Percentiles rank a stretch among this genome's conserved stretches.
Evolutionary conservation across 2,797 vertebrate species (phyloP).

Genomic region (Megalops cyprinoides): DNA sequence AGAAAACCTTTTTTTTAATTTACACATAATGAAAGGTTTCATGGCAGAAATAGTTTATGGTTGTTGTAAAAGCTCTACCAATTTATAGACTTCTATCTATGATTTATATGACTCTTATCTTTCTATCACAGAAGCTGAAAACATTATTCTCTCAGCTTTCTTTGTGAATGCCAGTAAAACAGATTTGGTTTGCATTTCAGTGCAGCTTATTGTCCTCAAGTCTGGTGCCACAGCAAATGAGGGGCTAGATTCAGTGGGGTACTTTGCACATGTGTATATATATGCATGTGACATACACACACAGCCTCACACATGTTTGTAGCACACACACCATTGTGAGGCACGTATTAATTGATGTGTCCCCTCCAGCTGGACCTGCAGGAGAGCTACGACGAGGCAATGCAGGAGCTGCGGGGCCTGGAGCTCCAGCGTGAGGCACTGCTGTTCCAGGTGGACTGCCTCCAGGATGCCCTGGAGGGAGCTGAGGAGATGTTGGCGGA

Average conservation of each 20-base stretch:
- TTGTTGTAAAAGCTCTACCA: too few species aligned
- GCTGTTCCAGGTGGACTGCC: constrained; percentile 78
- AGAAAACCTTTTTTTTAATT: too few species aligned
- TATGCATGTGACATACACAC: too few species aligned
- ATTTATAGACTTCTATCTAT: too few species aligned
- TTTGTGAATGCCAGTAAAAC: not conserved
- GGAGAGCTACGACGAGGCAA: constrained; percentile 70
- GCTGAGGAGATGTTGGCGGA: constrained; percentile 78
- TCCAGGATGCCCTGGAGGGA: constrained; percentile 75
- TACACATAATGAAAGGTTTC: too few species aligned
- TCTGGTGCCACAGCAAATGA: not conserved
- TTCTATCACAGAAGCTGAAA: too few species aligned
- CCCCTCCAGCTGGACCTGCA: constrained; percentile 70
- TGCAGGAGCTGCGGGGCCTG: constrained; percentile 73
- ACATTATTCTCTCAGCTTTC: constrained; percentile 11
- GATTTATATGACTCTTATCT: too few species aligned
- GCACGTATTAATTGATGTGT: constrained; percentile 37
- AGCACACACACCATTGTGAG: not conserved
- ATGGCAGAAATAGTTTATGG: too few species aligned
- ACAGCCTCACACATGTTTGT: too few species aligned
- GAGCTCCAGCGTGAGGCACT: constrained; percentile 73
- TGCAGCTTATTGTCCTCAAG: not conserved
- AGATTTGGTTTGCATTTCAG: not conserved
- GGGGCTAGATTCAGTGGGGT: too few species aligned
- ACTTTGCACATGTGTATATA: not conserved